Conservation (phyloP, 2,113 vertebrate genomes). For the Chaenocephalus aceratus region DNA sequence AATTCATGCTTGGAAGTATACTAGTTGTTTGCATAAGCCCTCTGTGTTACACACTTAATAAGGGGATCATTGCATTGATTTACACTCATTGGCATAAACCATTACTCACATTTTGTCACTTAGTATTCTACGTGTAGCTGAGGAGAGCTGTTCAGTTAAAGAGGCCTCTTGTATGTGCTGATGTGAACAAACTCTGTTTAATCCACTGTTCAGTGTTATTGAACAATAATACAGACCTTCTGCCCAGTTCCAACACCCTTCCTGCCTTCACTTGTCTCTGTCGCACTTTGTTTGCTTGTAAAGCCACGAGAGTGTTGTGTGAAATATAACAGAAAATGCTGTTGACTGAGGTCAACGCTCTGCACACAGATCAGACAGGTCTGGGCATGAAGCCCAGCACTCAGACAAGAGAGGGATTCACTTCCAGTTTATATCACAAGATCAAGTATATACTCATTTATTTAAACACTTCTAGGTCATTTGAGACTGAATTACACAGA, state of each 20-base stretch:
- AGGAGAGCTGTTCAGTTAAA: background rate
- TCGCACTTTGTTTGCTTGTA: slow-evolving; percentile 19
- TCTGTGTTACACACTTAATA: slow-evolving; percentile 46
- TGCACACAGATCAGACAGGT: slow-evolving; percentile 23
- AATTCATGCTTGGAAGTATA: slow-evolving; percentile 19
- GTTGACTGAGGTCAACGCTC: slow-evolving; percentile 41
- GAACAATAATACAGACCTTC: background rate
- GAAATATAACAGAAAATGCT: slow-evolving; percentile 35
- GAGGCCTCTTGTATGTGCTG: background rate
- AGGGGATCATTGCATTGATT: slow-evolving; percentile 42
- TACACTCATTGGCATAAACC: slow-evolving; percentile 7
- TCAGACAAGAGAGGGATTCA: background rate
- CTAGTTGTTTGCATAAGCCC: slow-evolving; percentile 56
- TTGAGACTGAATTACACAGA: background rate
- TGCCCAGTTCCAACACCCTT: background rate
- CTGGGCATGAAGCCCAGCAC: slow-evolving; percentile 25
- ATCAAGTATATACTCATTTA: background rate
- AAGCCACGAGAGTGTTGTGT: slow-evolving; percentile 17
- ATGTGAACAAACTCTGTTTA: background rate
- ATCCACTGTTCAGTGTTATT: background rate
- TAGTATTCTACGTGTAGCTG: background rate
- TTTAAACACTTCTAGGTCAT: background rate
- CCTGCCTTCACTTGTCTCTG: slow-evolving; percentile 6
- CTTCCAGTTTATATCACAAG: background rate
- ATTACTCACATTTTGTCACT: slow-evolving; percentile 12